Evolutionary conservation across 2,113 vertebrate genomes (phyloP).

Genomic region (human): GRCh38 chr5:122119501-122120000

Average conservation of each 20-base stretch:
- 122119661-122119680: slow-evolving; percentile 32
- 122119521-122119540: slow-evolving; percentile 66
- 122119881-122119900: not conserved
- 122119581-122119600: slow-evolving; percentile 46
- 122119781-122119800: slow-evolving; percentile 26
- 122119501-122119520: slow-evolving; percentile 38
- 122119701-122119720: slow-evolving; percentile 31
- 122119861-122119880: not conserved
- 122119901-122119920: not conserved
- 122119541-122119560: slow-evolving; percentile 56
- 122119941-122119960: not conserved
- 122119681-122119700: not conserved
- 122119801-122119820: slow-evolving; percentile 40
- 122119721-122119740: slow-evolving; percentile 8
- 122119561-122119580: slow-evolving; percentile 62
- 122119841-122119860: slow-evolving; percentile 33
- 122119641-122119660: not conserved
- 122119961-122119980: not conserved
- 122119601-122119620: slow-evolving; percentile 48
- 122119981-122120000: not conserved
- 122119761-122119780: slow-evolving; percentile 3
- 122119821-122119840: slow-evolving; percentile 6
- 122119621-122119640: slow-evolving; percentile 3
- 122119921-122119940: not conserved
- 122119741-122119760: slow-evolving; percentile 19